Conservation (phyloP, 2,113 vertebrate genomes). For the Edolisoma coerulescens region DNA sequence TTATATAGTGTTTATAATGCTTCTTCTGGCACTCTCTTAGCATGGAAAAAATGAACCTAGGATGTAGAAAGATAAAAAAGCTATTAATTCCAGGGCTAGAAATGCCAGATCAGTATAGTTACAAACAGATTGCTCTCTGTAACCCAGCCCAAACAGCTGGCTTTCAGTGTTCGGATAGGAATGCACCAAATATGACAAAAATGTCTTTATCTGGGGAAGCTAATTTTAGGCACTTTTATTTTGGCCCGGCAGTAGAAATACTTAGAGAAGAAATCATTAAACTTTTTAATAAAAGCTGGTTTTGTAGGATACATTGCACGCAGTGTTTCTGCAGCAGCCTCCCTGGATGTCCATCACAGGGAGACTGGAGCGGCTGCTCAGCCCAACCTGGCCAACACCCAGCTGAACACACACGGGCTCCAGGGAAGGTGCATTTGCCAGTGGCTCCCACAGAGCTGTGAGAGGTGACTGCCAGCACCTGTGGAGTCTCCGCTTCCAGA, state of each 20-base stretch:
- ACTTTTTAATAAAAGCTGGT: neutral
- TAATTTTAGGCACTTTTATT: conserved; percentile 28
- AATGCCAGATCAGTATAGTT: neutral
- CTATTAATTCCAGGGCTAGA: conserved; percentile 11
- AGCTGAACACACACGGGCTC: rapidly evolving
- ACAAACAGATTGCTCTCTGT: neutral
- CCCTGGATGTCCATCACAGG: rapidly evolving
- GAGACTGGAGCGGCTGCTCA: rapidly evolving
- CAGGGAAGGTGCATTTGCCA: rapidly evolving
- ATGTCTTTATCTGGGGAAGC: conserved; percentile 31
- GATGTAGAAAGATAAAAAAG: conserved; percentile 26
- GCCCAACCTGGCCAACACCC: neutral
- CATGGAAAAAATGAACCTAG: conserved; percentile 40
- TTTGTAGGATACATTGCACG: neutral
- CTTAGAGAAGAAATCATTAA: neutral
- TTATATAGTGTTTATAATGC: conserved; percentile 8
- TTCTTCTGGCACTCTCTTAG: conserved; percentile 19
- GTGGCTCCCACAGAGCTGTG: neutral
- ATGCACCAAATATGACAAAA: conserved; percentile 50
- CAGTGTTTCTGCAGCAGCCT: neutral
- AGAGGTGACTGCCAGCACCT: neutral
- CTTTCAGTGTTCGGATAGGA: neutral
- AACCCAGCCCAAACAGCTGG: conserved; percentile 14
- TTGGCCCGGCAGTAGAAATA: neutral
- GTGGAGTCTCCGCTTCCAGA: neutral